phyloP scores from a whole-genome alignment of 2,797 vertebrate species.

The Stomatorhinus walkeri region DNA sequence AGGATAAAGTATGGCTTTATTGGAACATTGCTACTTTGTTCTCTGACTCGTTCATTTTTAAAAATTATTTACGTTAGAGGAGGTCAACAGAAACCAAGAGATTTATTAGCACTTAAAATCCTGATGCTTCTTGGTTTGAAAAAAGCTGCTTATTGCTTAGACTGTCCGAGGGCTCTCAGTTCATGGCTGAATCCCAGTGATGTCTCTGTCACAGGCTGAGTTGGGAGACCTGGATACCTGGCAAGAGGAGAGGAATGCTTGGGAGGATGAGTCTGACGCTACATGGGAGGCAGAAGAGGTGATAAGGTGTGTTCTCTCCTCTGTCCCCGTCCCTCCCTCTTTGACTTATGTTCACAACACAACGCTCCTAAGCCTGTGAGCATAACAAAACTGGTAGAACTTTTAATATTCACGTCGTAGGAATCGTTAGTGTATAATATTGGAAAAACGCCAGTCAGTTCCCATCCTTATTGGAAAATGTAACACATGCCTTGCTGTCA shows the following conservation, averaged over 20 bases:
- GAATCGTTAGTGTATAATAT: background rate
- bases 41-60: background rate
- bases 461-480: background rate
- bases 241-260: slow-evolving; percentile 89
- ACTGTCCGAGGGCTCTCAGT: background rate
- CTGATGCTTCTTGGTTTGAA: background rate
- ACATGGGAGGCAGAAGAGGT: slow-evolving; percentile 95
- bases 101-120: background rate
- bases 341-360: background rate
- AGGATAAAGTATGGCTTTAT: background rate
- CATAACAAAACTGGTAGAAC: background rate
- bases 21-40: background rate
- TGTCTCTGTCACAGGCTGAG: slow-evolving; percentile 67
- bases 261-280: slow-evolving; percentile 91
- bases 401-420: background rate
- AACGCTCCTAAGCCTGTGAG: background rate
- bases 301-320: slow-evolving; percentile 61
- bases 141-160: background rate
- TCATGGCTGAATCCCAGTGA: background rate
- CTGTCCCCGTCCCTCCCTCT: background rate
- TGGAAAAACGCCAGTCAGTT: background rate
- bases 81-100: background rate
- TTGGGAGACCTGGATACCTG: slow-evolving; percentile 92
- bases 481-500: background rate
- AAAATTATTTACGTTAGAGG: background rate